These are phyloP conservation scores for Seriola aureovittata DNA, from an alignment of 2,113 vertebrate genomes.

Conservation along the genomic window DNA sequence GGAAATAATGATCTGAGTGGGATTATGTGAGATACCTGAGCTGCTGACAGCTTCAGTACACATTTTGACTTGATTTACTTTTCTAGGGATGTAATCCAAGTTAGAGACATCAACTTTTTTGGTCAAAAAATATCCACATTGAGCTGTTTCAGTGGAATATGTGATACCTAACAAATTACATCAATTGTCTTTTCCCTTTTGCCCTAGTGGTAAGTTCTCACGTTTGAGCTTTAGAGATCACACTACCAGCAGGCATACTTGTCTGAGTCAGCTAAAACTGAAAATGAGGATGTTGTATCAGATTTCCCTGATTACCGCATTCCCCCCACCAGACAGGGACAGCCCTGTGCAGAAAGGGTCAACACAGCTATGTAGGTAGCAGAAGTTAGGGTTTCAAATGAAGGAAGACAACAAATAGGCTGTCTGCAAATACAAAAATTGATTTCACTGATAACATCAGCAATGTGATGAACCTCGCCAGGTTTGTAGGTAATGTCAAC, in stretches of 20 bases:
- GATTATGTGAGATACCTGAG: background rate
- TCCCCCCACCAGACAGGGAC: background rate
- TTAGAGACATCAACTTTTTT: background rate
- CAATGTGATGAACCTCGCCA: background rate
- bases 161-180: background rate
- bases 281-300: background rate
- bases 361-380: background rate
- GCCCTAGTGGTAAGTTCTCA: too few relatives aligned
- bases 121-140: background rate
- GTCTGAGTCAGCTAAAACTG: too few relatives aligned
- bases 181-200: too few relatives aligned
- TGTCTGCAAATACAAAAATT: background rate
- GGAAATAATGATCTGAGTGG: background rate
- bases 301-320: background rate
- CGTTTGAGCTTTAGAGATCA: too few relatives aligned
- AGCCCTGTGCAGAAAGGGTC: background rate
- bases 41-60: background rate
- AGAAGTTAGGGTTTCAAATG: background rate
- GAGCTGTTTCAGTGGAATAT: background rate
- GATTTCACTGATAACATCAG: background rate
- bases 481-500: background rate
- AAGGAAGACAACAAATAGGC: background rate
- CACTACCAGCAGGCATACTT: too few relatives aligned
- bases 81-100: too few relatives aligned
- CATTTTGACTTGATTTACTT: background rate